These are phyloP conservation scores for Torymus aiolomorphi DNA, from an alignment of 2,888 invertebrate genomes.

Conservation along the genomic window DNA sequence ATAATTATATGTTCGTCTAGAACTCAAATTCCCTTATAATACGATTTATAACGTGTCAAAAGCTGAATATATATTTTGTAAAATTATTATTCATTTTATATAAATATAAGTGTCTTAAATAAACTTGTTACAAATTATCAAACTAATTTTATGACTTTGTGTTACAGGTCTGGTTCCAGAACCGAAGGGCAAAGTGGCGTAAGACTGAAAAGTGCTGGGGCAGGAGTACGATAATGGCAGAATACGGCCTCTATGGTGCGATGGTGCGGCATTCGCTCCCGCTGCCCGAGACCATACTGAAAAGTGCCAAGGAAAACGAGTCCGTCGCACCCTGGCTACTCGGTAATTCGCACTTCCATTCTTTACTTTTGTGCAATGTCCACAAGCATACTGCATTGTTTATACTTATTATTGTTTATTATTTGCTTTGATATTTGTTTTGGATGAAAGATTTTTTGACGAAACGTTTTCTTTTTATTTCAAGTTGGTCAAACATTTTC, in stretches of 20 bases:
- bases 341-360: constrained; percentile 80
- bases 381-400: constrained; percentile 9
- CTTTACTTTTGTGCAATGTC: constrained; percentile 4
- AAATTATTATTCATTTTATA: no score
- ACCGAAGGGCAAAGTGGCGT: constrained; percentile 98
- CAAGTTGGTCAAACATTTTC: neutral
- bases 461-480: constrained; percentile 46
- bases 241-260: constrained; percentile 99
- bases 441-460: constrained; percentile 45
- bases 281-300: constrained; percentile 97
- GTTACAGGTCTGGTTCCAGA: constrained; percentile 98
- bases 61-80: no score
- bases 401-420: constrained; percentile 28
- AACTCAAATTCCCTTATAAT: no score
- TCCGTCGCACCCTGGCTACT: constrained; percentile 99
- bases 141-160: constrained; percentile 46
- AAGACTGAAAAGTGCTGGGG: constrained; percentile 99
- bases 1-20: neutral
- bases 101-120: no score
- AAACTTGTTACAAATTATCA: neutral
- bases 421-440: constrained; percentile 34
- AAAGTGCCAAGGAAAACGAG: constrained; percentile 97
- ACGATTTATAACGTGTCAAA: no score
- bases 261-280: constrained; percentile 99
- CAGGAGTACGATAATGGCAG: constrained; percentile 99